phyloP scores from a whole-genome alignment of 2,888 invertebrate genomes.

The Pammene fasciana region DNA sequence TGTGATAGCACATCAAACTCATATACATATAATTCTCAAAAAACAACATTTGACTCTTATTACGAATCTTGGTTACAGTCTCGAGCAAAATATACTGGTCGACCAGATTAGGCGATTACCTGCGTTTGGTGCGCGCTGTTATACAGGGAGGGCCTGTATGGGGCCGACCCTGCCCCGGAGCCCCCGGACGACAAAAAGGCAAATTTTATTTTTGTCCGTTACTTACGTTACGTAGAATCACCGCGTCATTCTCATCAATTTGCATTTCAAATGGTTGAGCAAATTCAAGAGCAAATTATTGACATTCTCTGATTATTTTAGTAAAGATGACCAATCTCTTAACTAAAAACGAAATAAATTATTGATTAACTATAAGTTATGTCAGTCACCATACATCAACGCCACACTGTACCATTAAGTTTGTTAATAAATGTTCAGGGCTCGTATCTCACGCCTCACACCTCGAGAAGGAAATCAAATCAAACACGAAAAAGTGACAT shows the following conservation, averaged over 20 bases:
- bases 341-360: too few species aligned
- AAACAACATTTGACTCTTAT: constrained; percentile 6
- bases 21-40: background rate
- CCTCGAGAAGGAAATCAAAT: too few species aligned
- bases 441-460: too few species aligned
- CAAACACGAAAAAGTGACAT: too few species aligned
- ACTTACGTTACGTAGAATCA: constrained; percentile 3
- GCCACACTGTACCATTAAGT: too few species aligned
- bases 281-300: background rate
- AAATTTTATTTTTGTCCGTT: constrained; percentile 1
- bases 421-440: too few species aligned
- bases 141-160: background rate
- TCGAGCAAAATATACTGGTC: background rate
- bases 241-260: constrained; percentile 9
- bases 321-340: too few species aligned
- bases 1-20: background rate
- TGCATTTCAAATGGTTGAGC: background rate
- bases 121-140: background rate
- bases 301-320: too few species aligned
- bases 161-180: background rate
- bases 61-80: background rate
- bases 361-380: too few species aligned
- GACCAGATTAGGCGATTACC: background rate
- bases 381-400: too few species aligned
- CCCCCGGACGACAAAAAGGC: constrained; percentile 4